Evolutionary conservation across 2,797 vertebrate genomes (phyloP), one percentile per base, ranked within the genome.

Genomic region (Cossypha caffra): DNA sequence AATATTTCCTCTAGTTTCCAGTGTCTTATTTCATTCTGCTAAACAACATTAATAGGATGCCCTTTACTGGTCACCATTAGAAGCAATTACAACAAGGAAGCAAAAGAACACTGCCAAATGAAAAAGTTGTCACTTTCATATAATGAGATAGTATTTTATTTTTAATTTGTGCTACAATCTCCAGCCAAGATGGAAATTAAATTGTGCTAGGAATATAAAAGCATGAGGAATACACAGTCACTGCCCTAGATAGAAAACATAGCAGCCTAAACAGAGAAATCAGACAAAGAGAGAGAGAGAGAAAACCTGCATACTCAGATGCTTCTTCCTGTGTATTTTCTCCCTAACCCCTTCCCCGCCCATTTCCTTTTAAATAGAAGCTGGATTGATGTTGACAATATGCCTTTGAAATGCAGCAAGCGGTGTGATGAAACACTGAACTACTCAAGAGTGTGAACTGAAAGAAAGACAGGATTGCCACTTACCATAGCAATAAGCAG

Each of bases 351-450:
- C 13, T 12, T 42, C 24, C 10, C 68, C 24, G 1, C 43, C 29
- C 43, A 43, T 58, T 42, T 35, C 54, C 55, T 92, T 83, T 77
- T 29, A 86, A 90, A 77, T 21, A 80, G 68, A 83, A 80, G 25
- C 61, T 77, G 29, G 40, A 88, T 52, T 90, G 73, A 88, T 90
- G 86, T 48, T 88, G 93, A 93, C 72, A 93, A 61, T 66, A 45
- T 77, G 64, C 29, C 50, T 96, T 90, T 90, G 61, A 94, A 94
- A 88, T 71, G 59, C 42, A 93, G 40, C 29, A 80, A 92, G 40
- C 29, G 59, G 33, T 50, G 35, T 80, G 45, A 67, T 94, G 68
- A 86, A 93, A 93, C 31, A 71, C 31, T 48, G 61, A 93, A 72
- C 52, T 26, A 67, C 47, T 90, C 42, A 93, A 57, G 12, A 80